A percentile compares a stretch with the other conserved stretches of the same genome.
phyloP scores from a whole-genome alignment of 2,797 vertebrate species.

The Chaenodraco wilsoni region DNA sequence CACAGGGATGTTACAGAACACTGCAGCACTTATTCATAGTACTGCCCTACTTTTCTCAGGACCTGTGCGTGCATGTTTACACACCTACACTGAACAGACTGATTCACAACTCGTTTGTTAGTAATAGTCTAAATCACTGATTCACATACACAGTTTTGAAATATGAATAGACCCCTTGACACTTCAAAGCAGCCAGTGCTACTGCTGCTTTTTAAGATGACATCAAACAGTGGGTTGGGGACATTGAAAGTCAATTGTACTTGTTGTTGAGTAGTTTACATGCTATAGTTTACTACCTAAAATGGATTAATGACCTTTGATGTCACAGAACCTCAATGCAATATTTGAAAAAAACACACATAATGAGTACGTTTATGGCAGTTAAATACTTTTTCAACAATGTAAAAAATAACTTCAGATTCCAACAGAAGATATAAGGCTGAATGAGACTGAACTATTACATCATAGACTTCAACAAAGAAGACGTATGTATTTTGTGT shows the following conservation, averaged over 20 bases:
- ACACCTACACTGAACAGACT: conserved; percentile 29
- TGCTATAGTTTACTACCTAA: neutral
- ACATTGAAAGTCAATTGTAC: neutral
- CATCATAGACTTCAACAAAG: conserved; percentile 19
- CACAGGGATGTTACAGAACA: conserved; percentile 66
- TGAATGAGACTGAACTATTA: conserved; percentile 9
- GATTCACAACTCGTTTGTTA: conserved; percentile 39
- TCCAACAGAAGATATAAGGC: neutral
- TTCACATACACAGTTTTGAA: conserved; percentile 22
- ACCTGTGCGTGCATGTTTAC: conserved; percentile 25
- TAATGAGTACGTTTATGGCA: neutral
- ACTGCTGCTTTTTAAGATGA: conserved; percentile 2
- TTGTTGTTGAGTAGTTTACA: neutral
- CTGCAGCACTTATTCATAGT: conserved; percentile 63
- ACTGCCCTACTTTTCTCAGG: conserved; percentile 53
- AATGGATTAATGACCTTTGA: neutral
- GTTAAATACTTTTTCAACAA: neutral
- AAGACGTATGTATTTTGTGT: conserved; percentile 21
- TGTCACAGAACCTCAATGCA: neutral
- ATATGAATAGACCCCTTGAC: neutral
- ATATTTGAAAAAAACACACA: neutral
- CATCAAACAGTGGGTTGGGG: neutral
- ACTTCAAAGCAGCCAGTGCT: neutral
- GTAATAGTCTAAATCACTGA: conserved; percentile 16
- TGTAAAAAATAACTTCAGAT: neutral